These are phyloP conservation scores for Drosophila lacteicornis DNA, from an alignment of 1,140 invertebrate species.

Conservation along the genomic window DNA sequence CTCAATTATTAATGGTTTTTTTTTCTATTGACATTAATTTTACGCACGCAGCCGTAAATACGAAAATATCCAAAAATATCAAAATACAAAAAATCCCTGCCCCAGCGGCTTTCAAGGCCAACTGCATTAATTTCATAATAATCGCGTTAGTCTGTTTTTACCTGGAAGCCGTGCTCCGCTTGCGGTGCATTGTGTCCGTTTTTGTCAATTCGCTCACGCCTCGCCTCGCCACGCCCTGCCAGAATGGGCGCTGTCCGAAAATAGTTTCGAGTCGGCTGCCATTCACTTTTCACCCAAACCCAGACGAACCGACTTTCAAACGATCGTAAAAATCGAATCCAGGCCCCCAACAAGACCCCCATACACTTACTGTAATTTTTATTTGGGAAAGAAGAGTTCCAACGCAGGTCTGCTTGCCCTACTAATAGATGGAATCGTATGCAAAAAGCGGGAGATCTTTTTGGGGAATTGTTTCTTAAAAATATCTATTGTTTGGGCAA, in stretches of 20 bases:
- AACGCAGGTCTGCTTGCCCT: slow-evolving; percentile 14
- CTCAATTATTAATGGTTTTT: slow-evolving; percentile 75
- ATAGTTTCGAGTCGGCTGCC: slow-evolving; percentile 63
- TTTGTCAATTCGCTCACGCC: slow-evolving; percentile 67
- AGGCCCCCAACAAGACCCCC: slow-evolving; percentile 47
- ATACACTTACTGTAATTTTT: slow-evolving; percentile 34
- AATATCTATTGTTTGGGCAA: not conserved
- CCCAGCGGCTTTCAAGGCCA: slow-evolving; percentile 65
- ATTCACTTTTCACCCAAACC: slow-evolving; percentile 80
- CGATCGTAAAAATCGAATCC: slow-evolving; percentile 75
- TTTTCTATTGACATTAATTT: slow-evolving; percentile 76
- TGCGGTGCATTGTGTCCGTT: slow-evolving; percentile 47
- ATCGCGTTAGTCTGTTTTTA: slow-evolving; percentile 46
- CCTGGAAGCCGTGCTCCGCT: slow-evolving; percentile 31
- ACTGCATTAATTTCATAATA: slow-evolving; percentile 77
- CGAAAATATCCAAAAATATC: slow-evolving; percentile 14
- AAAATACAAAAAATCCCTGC: slow-evolving; percentile 15
- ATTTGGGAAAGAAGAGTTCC: slow-evolving; percentile 16
- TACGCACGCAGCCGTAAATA: slow-evolving; percentile 66
- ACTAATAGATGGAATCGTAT: slow-evolving; percentile 8
- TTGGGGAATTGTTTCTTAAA: not conserved
- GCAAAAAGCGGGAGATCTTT: not conserved
- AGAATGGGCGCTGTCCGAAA: slow-evolving; percentile 45
- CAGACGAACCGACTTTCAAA: slow-evolving; percentile 60
- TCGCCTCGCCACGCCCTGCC: slow-evolving; percentile 10